Evolutionary conservation across 2,797 vertebrate species (phyloP), one percentile per base, ranked within the genome.

Genomic region (Tolypeutes matacus): DNA sequence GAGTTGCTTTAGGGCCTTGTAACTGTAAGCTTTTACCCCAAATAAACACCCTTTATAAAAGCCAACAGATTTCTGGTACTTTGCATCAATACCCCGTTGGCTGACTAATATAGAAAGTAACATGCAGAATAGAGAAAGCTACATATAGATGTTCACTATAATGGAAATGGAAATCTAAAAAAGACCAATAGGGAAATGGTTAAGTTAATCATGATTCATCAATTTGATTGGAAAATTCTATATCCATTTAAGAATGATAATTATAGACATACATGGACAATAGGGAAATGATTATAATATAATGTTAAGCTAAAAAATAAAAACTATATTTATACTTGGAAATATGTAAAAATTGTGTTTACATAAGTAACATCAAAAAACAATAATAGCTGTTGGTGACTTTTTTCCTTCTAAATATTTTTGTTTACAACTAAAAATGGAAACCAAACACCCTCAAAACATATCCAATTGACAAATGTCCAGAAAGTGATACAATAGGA

Each of bases 241-340:
- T 0, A 76, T 64, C 70, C 67, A 76, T 58, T 73, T 89, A 84
- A 93, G 86, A 90, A 39, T 90, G 13, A 31, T 56, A 88, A 86
- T 39, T 58, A 87, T 80, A n/a, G 39, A 29, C 25, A 93, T 65
- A 56, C 2, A 70, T 4, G 6, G 23, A 82, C 86, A 62, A 60
- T 14, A 42, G 70, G 53, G 49, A 86, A 84, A 84, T 60, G 67
- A 46, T 89, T 94, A 78, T 91, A 73, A 42, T 36, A 62, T 62
- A 62, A 81, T 34, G 46, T 36, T 36, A 69, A 93, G 13, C 70
- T 86, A 51, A 93, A 96, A 94, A 87, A 90, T 25, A 76, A 34
- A 86, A 82, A 78, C 49, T 34, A 36, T 13, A 73, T 14, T 12
- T 36, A 39, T 34, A 62, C 27, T 75, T 15, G 53, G 31, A 89